Percentiles rank a stretch among this genome's conserved stretches.
Evolutionary conservation across 2,888 invertebrate genomes (phyloP).

Genomic region (Mesochorus sp.): DNA sequence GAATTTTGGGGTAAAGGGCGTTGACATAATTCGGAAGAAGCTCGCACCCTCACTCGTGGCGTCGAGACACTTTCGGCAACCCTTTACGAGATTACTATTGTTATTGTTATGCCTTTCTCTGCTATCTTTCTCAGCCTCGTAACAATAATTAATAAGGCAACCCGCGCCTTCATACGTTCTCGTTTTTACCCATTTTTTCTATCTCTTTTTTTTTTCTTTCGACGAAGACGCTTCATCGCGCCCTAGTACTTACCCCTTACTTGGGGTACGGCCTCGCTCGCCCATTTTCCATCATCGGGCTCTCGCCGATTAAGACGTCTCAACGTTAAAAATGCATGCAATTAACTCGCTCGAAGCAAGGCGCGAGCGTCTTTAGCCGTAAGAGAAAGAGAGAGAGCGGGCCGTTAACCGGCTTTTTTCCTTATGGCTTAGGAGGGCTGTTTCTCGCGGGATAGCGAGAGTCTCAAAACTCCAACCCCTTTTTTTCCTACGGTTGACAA

Average conservation of each 20-base stretch:
- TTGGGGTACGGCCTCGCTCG: conserved; percentile 56
- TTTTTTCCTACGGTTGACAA: conserved; percentile 76
- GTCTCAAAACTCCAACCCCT: conserved; percentile 67
- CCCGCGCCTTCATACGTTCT: conserved; percentile 20
- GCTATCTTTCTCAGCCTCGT: conserved; percentile 44
- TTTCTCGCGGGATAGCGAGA: conserved; percentile 37
- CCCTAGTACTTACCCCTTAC: conserved; percentile 1
- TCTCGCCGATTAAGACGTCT: conserved; percentile 77
- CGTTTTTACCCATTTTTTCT: too few relatives aligned
- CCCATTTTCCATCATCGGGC: conserved; percentile 74
- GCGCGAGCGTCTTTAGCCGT: too few relatives aligned
- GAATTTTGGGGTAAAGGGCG: background rate
- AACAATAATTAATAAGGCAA: conserved; percentile 60
- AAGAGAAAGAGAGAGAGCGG: conserved; percentile 6
- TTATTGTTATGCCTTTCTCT: conserved; percentile 48
- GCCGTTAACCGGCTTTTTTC: conserved; percentile 57
- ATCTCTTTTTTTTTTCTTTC: conserved; percentile 17
- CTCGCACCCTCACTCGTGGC: conserved; percentile 13
- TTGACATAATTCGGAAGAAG: conserved; percentile 49
- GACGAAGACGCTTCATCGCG: conserved; percentile 21
- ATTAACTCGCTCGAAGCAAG: conserved; percentile 71
- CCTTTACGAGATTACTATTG: conserved; percentile 50
- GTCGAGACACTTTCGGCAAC: conserved; percentile 10
- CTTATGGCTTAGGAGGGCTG: conserved; percentile 52
- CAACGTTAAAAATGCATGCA: conserved; percentile 80